These are phyloP conservation scores for Dynastes tityus DNA, from an alignment of 2,888 invertebrate species.

Conservation along the genomic window DNA sequence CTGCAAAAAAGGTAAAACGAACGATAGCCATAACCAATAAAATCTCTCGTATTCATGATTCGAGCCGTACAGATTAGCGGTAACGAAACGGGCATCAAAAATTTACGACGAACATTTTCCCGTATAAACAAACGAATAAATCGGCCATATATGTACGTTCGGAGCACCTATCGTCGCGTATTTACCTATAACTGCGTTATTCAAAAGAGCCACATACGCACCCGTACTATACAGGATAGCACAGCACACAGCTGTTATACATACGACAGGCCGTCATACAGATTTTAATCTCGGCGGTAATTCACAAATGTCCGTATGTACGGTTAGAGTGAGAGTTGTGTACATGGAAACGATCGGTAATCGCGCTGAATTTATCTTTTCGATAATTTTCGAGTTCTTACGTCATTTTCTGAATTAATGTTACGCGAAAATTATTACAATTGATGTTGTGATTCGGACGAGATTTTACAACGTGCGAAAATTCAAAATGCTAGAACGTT, in stretches of 20 bases:
- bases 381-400: conserved; percentile 6
- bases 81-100: neutral
- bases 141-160: neutral
- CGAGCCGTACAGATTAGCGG: neutral
- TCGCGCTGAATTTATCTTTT: conserved; percentile 4
- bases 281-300: too few species aligned
- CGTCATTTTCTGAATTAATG: conserved; percentile 4
- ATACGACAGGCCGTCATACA: too few species aligned
- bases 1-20: neutral
- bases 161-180: too few species aligned
- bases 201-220: too few species aligned
- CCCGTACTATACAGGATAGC: too few species aligned
- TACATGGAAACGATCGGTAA: neutral
- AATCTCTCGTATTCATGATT: conserved; percentile 6
- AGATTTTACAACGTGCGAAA: too few species aligned
- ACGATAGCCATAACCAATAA: conserved; percentile 1
- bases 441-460: neutral
- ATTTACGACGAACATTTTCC: conserved; percentile 2
- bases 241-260: too few species aligned
- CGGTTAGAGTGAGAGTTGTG: too few species aligned
- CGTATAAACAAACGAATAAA: conserved; percentile 7
- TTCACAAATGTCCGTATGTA: too few species aligned
- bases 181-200: too few species aligned
- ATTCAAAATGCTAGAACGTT: too few species aligned
- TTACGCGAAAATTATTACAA: neutral